Percentiles rank a stretch among this genome's conserved stretches.
These are phyloP conservation scores for Hormaphis cornu DNA, from an alignment of 1,140 invertebrate genomes.

Conservation along the genomic window DNA sequence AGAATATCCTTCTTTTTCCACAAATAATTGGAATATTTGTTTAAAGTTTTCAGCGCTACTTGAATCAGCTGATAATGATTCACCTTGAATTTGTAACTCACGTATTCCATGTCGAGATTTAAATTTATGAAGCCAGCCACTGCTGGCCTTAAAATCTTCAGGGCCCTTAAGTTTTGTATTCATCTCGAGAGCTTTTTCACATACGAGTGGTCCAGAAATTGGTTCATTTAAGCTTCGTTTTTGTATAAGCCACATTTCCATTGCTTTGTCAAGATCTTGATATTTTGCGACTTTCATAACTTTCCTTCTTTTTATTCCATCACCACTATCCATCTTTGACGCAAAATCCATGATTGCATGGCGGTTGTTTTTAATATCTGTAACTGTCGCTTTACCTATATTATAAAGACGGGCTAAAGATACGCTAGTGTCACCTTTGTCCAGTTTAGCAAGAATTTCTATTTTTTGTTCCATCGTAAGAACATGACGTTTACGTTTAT, in stretches of 20 bases:
- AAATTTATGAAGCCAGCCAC: slow-evolving; percentile 42
- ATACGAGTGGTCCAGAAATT: slow-evolving; percentile 35
- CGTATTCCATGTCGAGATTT: slow-evolving; percentile 41
- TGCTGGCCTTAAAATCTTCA: slow-evolving; percentile 37
- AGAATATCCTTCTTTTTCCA: slow-evolving; percentile 16
- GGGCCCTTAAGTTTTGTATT: slow-evolving; percentile 33
- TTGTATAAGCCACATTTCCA: slow-evolving; percentile 36
- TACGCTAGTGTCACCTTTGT: slow-evolving; percentile 33
- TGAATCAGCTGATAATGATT: slow-evolving; percentile 38
- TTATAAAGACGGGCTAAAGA: slow-evolving; percentile 14
- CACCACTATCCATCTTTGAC: slow-evolving; percentile 21
- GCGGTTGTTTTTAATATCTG: slow-evolving; percentile 32
- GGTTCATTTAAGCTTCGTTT: slow-evolving; percentile 34
- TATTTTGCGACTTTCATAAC: slow-evolving; percentile 29
- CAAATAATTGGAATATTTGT: slow-evolving; percentile 7
- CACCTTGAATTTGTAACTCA: slow-evolving; percentile 39
- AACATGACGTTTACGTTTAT: slow-evolving; percentile 6
- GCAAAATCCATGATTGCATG: slow-evolving; percentile 30
- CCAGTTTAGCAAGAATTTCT: slow-evolving; percentile 32
- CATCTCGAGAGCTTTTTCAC: slow-evolving; percentile 36
- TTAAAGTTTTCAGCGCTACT: slow-evolving; percentile 33
- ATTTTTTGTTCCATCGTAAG: slow-evolving; percentile 32
- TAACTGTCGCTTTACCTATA: slow-evolving; percentile 34
- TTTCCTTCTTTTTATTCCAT: slow-evolving; percentile 32
- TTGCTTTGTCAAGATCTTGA: slow-evolving; percentile 34